Evolutionary conservation across 1,140 invertebrate genomes (phyloP), one percentile per base, ranked within the genome.

Genomic region (Paraescarpia echinospica): DNA sequence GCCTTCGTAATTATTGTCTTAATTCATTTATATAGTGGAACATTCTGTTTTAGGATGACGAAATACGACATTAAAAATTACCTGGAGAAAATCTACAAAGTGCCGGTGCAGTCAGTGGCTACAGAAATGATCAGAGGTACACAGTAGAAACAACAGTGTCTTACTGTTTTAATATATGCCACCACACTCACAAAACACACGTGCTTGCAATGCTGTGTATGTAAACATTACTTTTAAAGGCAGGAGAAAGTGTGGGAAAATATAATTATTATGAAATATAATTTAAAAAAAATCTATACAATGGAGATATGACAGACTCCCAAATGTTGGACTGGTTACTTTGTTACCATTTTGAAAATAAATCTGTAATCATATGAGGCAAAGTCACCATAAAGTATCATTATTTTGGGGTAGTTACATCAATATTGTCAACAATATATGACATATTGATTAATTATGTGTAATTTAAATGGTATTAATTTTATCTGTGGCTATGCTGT

Each of bases 61-160:
- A 97, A 97, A 96, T 94, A 96, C 93, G 99, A 99, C 96, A 97
- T 99, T 0, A 98, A 97, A 95, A 98, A 99, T 96, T 99, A 99
- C 96, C 96, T 99, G 92, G 97, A 99, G 95, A 99, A 99, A 96
- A 99, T 99, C 94, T 99, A 99, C 94, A 97, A 98, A 93, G 96
- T 99, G 0, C 97, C 97, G 4, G 97, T 98, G 8, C 95, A 97
- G 5, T 95, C 97, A 95, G 97, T 99, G 0, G 96, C 97, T 93
- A 95, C 95, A 34, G 90, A 94, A 51, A 90, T 92, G 89, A 89
- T 48, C 41, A 41, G 34, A 91, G 33, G 41, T 59, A 91, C 88
- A 22, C 31, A 1, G 91, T 27, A 77, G 59, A 27, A 77, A 31
- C 27, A 77, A 31, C 27, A 77, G 22, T 77, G 22, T 18, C 59